Evolutionary conservation across 1,140 invertebrate species (phyloP).

Genomic region (Zaprionus nigranus): DNA sequence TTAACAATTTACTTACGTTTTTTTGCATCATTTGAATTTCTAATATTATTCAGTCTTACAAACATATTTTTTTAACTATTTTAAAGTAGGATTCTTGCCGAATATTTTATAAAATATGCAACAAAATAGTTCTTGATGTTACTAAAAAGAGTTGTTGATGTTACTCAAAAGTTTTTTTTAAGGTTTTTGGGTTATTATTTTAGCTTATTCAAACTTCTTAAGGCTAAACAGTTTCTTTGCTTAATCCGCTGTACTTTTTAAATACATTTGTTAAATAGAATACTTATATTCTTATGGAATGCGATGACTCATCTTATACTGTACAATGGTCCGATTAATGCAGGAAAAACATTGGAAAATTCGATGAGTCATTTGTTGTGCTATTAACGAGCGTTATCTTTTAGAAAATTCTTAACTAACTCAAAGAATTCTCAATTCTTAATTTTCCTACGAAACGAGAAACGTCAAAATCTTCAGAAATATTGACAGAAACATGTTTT

Average conservation of each 20-base stretch:
- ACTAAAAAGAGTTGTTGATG: neutral
- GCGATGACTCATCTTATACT: neutral
- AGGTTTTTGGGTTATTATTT: neutral
- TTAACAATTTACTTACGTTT: neutral
- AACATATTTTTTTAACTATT: neutral
- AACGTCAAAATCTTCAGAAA: slow-evolving; percentile 27
- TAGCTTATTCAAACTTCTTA: neutral
- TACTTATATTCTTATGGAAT: neutral
- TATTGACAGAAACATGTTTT: slow-evolving; percentile 41
- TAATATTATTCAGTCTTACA: neutral
- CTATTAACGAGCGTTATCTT: neutral
- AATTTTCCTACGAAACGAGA: neutral
- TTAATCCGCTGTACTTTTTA: neutral
- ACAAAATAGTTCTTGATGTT: neutral
- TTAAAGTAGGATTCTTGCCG: too few species aligned
- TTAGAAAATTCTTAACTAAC: slow-evolving; percentile 5
- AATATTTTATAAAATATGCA: too few species aligned
- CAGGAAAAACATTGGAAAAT: neutral
- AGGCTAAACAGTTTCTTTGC: neutral
- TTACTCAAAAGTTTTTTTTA: neutral
- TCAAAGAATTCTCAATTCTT: neutral
- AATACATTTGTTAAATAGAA: neutral
- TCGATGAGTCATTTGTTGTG: slow-evolving; percentile 9
- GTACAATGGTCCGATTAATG: neutral
- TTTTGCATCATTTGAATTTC: neutral